phyloP scores from a whole-genome alignment of 2,113 vertebrate genomes.

The Equus quagga region DNA sequence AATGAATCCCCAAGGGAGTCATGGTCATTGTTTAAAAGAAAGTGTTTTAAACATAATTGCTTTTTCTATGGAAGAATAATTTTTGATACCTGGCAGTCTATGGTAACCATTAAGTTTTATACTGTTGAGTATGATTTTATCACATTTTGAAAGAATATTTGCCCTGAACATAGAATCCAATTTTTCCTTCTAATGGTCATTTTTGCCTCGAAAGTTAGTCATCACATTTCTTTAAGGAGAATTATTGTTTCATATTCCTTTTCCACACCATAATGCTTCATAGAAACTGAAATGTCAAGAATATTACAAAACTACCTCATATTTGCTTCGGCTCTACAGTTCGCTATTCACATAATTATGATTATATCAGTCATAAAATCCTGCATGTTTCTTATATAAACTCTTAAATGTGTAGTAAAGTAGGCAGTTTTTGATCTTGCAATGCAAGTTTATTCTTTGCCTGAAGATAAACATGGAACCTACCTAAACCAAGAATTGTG shows the following conservation, averaged over 20 bases:
- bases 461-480: not conserved
- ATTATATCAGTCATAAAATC: not conserved
- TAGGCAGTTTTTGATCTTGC: not conserved
- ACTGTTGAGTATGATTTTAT: conserved; percentile 32
- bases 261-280: not conserved
- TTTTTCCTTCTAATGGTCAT: not conserved
- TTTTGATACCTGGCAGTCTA: conserved; percentile 6
- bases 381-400: not conserved
- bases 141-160: conserved; percentile 58
- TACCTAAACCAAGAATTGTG: not conserved
- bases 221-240: not conserved
- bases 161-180: not conserved
- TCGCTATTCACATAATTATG: not conserved
- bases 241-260: not conserved
- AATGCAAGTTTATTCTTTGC: not conserved
- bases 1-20: not conserved
- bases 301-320: not conserved
- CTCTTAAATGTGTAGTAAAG: not conserved
- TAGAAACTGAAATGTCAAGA: conserved; percentile 34
- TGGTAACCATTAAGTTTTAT: not conserved
- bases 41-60: conserved; percentile 24
- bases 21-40: conserved; percentile 1
- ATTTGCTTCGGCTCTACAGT: not conserved
- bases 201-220: not conserved
- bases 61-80: conserved; percentile 4